A percentile compares a stretch with the other conserved stretches of the same genome.
phyloP scores from a whole-genome alignment of 2,113 vertebrate genomes.

The Gymnocephalus cernua region DNA sequence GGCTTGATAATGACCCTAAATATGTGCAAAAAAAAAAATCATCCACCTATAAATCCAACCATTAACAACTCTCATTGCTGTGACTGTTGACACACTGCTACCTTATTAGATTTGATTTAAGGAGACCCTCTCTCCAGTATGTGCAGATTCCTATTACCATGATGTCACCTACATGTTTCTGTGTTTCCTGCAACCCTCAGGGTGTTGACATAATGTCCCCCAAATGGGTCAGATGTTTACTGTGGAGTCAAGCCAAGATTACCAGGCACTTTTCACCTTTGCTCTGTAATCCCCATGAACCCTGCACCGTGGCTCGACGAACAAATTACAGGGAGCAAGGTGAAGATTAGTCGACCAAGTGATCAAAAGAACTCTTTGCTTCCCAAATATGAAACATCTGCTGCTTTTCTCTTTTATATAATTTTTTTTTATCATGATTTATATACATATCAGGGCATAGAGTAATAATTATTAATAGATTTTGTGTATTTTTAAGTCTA shows the following conservation, averaged over 20 bases:
- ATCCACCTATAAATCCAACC: slow-evolving; percentile 48
- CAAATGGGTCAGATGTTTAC: slow-evolving; percentile 56
- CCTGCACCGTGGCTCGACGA: background rate
- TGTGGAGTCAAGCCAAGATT: slow-evolving; percentile 64
- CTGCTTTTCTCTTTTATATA: background rate
- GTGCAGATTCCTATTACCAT: slow-evolving; percentile 47
- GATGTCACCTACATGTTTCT: slow-evolving; percentile 60
- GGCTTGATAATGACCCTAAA: slow-evolving; percentile 54
- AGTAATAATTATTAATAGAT: background rate
- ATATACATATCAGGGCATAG: background rate
- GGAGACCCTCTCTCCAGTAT: slow-evolving; percentile 14
- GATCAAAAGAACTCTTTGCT: background rate
- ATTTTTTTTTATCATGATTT: background rate
- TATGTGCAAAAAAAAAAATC: slow-evolving; percentile 15
- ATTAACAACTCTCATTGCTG: slow-evolving; percentile 47
- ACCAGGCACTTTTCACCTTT: slow-evolving; percentile 64
- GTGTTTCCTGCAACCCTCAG: slow-evolving; percentile 33
- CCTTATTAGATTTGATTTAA: slow-evolving; percentile 60
- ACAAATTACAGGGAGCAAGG: slow-evolving; percentile 9
- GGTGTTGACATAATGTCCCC: slow-evolving; percentile 67
- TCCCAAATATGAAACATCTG: background rate
- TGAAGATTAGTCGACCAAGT: slow-evolving; percentile 9
- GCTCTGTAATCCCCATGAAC: slow-evolving; percentile 30
- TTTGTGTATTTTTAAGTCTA: background rate
- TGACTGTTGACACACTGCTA: slow-evolving; percentile 48